These are phyloP conservation scores for Homarus americanus DNA, from an alignment of 1,140 invertebrate genomes.

Conservation along the genomic window DNA sequence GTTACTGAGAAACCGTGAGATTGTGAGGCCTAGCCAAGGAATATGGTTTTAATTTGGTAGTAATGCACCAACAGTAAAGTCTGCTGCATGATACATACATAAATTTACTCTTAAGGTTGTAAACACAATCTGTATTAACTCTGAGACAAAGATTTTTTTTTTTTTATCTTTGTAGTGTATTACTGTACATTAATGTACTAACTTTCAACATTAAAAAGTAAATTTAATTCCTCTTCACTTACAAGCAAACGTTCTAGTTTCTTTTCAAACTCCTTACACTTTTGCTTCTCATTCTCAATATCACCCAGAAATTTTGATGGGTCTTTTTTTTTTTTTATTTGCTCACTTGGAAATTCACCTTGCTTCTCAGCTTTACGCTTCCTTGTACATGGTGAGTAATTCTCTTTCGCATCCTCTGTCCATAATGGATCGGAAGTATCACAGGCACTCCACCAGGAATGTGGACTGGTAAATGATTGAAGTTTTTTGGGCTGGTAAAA, in stretches of 20 bases:
- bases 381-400: background rate
- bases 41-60: too few species aligned
- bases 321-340: conserved; percentile 6
- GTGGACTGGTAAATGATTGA: conserved; percentile 5
- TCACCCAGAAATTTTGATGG: conserved; percentile 39
- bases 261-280: conserved; percentile 48
- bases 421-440: conserved; percentile 16
- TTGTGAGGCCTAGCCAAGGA: too few species aligned
- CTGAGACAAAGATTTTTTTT: too few species aligned
- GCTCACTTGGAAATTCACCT: background rate
- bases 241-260: conserved; percentile 29
- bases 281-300: conserved; percentile 52
- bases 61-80: too few species aligned
- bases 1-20: too few species aligned
- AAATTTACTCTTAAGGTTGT: too few species aligned
- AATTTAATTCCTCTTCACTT: conserved; percentile 40
- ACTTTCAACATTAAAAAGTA: conserved; percentile 17
- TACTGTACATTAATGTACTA: too few species aligned
- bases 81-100: too few species aligned
- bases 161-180: too few species aligned
- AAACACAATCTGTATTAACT: too few species aligned
- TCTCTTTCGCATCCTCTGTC: background rate
- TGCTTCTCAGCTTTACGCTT: conserved; percentile 45
- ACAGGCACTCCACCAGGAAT: conserved; percentile 44
- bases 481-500: conserved; percentile 41